Percentiles rank a stretch among this genome's conserved stretches.
Evolutionary conservation across 2,797 vertebrate species (phyloP).

Genomic region (Microcaecilia unicolor): DNA sequence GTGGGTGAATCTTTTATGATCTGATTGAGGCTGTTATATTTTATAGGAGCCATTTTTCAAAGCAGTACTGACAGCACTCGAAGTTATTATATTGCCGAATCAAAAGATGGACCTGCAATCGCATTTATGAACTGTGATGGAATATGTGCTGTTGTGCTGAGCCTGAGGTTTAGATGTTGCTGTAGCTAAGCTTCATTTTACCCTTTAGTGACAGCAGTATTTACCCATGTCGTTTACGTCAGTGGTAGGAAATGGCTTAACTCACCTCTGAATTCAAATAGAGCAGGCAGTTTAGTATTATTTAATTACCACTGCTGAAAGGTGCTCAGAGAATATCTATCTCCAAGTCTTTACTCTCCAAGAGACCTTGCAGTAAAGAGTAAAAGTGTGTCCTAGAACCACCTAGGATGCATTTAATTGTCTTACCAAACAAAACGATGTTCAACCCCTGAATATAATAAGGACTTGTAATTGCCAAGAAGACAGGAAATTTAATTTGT

Average conservation of each 20-base stretch:
- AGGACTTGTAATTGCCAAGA: too few relatives aligned
- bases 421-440: background rate
- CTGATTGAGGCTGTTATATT: conserved; percentile 97
- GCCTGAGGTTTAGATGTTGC: conserved; percentile 51
- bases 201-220: conserved; percentile 49
- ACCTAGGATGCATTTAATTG: background rate
- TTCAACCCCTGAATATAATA: background rate
- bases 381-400: conserved; percentile 13
- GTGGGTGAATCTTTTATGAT: conserved; percentile 75
- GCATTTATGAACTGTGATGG: conserved; percentile 63
- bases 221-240: conserved; percentile 58
- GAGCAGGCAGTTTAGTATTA: conserved; percentile 47
- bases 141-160: conserved; percentile 35
- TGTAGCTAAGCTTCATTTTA: conserved; percentile 51
- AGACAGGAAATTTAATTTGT: conserved; percentile 17
- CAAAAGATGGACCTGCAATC: conserved; percentile 67
- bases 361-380: conserved; percentile 33
- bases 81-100: conserved; percentile 96
- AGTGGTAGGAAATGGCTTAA: conserved; percentile 58
- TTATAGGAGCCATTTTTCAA: conserved; percentile 97
- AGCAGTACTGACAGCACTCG: conserved; percentile 91
- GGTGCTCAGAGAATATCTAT: too few relatives aligned
- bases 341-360: conserved; percentile 36
- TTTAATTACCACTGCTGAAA: conserved; percentile 40
- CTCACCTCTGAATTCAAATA: conserved; percentile 60